Evolutionary conservation across 2,888 invertebrate species (phyloP).

Genomic region (Clostera curtula): DNA sequence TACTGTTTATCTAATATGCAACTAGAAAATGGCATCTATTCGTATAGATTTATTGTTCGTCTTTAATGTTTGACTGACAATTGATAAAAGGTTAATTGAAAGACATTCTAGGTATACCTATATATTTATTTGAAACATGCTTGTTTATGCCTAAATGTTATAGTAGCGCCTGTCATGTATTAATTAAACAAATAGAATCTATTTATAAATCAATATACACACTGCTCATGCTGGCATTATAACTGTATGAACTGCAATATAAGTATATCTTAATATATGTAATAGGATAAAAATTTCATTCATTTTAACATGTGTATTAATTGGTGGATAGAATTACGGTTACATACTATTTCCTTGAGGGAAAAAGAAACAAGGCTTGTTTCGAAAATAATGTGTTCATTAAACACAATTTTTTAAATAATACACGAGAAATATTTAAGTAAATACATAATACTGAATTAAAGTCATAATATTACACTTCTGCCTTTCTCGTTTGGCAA

Average conservation of each 20-base stretch:
- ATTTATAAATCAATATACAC: constrained; percentile 10
- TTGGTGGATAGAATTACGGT: too few relatives aligned
- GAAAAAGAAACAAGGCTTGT: too few relatives aligned
- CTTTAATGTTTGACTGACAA: constrained; percentile 21
- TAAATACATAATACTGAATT: too few relatives aligned
- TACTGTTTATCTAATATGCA: constrained; percentile 18
- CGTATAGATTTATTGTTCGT: constrained; percentile 25
- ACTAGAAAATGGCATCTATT: constrained; percentile 21
- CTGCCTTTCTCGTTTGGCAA: too few relatives aligned
- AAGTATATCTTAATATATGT: neutral
- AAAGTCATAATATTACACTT: too few relatives aligned
- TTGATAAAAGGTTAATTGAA: constrained; percentile 25
- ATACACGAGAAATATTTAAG: too few relatives aligned
- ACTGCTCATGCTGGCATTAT: too few relatives aligned
- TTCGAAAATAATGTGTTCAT: too few relatives aligned
- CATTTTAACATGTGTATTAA: too few relatives aligned
- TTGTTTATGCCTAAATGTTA: constrained; percentile 24
- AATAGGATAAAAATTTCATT: neutral
- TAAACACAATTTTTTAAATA: too few relatives aligned
- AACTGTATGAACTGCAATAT: neutral
- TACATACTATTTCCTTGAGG: too few relatives aligned
- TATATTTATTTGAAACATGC: constrained; percentile 19
- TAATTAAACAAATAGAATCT: constrained; percentile 14
- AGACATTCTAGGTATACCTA: constrained; percentile 18
- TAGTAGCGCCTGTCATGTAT: constrained; percentile 21